Conservation (phyloP, 2,888 invertebrate genomes). For the Aphidius colemani region DNA sequence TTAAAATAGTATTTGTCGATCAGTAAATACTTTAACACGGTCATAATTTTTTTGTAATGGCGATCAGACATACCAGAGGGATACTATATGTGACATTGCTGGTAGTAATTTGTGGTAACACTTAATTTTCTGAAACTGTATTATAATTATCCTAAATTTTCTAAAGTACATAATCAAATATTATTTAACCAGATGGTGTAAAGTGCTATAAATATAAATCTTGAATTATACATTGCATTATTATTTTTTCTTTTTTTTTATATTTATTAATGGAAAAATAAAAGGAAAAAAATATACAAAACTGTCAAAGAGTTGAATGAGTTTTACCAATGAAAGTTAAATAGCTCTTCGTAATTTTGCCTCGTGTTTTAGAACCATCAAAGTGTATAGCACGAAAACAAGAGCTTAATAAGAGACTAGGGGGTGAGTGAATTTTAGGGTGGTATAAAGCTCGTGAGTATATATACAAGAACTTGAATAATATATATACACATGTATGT, state of each 20-base stretch:
- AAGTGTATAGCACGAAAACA: not conserved
- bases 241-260: not conserved
- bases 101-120: constrained; percentile 18
- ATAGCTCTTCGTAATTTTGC: not conserved
- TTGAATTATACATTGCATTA: not conserved
- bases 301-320: not conserved
- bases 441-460: constrained; percentile 7
- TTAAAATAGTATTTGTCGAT: too few relatives aligned
- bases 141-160: constrained; percentile 20
- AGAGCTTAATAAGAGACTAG: not conserved
- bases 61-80: constrained; percentile 26
- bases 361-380: constrained; percentile 1
- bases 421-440: not conserved
- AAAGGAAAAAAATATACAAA: not conserved
- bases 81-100: constrained; percentile 7
- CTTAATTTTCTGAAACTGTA: constrained; percentile 18
- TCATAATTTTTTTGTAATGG: constrained; percentile 34
- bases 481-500: constrained; percentile 30
- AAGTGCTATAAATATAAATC: not conserved
- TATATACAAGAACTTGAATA: constrained; percentile 34
- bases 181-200: not conserved
- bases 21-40: constrained; percentile 32
- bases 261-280: not conserved
- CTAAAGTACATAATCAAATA: not conserved
- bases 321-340: not conserved